Evolutionary conservation across 2,888 invertebrate species (phyloP).

Genomic region (Polyploca ridens): DNA sequence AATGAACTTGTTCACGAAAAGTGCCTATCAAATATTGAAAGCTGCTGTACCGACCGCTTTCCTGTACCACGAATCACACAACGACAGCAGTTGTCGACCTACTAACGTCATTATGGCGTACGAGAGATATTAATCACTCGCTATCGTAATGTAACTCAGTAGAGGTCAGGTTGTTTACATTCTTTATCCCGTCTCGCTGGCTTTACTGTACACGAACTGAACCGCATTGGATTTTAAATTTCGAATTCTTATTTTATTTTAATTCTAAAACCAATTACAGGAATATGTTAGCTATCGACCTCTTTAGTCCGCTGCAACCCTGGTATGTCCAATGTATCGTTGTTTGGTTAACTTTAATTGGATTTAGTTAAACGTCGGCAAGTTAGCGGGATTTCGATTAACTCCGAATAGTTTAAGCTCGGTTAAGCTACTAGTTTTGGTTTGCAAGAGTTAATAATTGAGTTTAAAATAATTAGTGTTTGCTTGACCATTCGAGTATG

Average conservation of each 20-base stretch:
- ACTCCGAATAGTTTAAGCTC: constrained; percentile 6
- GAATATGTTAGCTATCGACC: constrained; percentile 9
- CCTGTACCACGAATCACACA: no score
- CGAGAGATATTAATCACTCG: no score
- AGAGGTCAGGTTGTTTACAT: no score
- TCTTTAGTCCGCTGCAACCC: constrained; percentile 23
- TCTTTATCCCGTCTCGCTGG: no score
- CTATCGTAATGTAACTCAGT: no score
- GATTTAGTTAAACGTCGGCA: constrained; percentile 44
- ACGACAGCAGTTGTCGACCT: no score
- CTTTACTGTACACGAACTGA: no score
- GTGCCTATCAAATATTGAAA: no score
- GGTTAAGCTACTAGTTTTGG: neutral
- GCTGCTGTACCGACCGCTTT: no score
- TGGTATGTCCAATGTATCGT: constrained; percentile 35
- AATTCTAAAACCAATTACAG: neutral
- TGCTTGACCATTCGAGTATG: neutral
- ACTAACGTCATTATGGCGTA: no score
- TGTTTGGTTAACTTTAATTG: constrained; percentile 55
- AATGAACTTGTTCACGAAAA: no score
- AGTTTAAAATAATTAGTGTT: neutral
- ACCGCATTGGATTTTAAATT: no score
- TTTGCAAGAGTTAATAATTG: neutral
- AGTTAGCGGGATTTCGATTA: constrained; percentile 13
- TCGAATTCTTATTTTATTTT: neutral